Base-by-base conservation (phyloP, 2,888 invertebrate species). In the Hypolimnas misippus region DNA sequence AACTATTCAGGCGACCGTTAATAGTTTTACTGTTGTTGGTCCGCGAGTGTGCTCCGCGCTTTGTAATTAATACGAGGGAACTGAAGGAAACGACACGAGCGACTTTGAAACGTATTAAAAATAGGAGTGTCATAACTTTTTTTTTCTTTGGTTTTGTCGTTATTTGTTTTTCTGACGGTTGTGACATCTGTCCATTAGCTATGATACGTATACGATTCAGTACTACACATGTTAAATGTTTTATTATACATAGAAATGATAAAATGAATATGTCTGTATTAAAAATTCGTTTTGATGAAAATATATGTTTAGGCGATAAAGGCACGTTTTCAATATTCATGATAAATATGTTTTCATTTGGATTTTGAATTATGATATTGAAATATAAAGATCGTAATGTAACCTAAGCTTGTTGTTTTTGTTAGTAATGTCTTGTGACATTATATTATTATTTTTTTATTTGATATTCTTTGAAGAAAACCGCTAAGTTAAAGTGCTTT, bases 1-100 rank as follows among this genome's bases (percentile, higher is more conserved):
- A 86, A 86, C 82, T 84, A 84, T 85, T 83, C 77, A 73, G 78
- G 73, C 82, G 79, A 72, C 79, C 74, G 85, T 81, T 89, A 88
- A 88, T 88, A 88, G 88, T 87, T 89, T 86, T 81, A 87, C 81
- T 77, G 84, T 82, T 78, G 75, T 46, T 29, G 71, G 65, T 21
- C 65, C 72, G 76, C 77, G 75, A 73, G 81, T 82, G 81, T 82
- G 82, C 71, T 71, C 79, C 78, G 67, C 76, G 82, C 83, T 81
- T 82, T 70, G 69, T 68, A 70, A 73, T 73, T 72, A 70, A 73
- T 70, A 77, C 76, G 35, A 42, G 57, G 51, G 49, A 78, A 76
- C 71, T 71, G 73, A 76, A 77, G 49, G 8, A 76, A 76, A 81
- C 78, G 79, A 77, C 79, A 77, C 70, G 68, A 65, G 65, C 40